These are phyloP conservation scores for Ptiloglossa arizonensis DNA, from an alignment of 1,140 invertebrate genomes.

Conservation along the genomic window DNA sequence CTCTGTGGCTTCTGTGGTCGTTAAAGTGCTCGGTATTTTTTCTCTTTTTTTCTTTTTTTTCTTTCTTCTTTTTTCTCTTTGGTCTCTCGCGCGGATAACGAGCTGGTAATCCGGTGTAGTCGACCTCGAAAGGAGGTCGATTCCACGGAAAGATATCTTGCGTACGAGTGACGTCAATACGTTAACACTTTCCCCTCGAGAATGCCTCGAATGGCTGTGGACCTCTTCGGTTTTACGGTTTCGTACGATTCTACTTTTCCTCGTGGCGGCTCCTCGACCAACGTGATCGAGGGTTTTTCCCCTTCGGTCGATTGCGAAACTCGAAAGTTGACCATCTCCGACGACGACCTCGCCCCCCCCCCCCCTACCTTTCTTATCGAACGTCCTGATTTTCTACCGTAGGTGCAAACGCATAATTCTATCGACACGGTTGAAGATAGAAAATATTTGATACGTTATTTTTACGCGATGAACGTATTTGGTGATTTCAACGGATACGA, in stretches of 20 bases:
- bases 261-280: background rate
- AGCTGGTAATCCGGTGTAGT: constrained; percentile 58
- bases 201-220: constrained; percentile 64
- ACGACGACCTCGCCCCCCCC: no score
- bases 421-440: no score
- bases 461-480: no score
- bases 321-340: no score
- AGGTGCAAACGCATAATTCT: no score
- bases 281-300: background rate
- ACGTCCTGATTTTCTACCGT: no score
- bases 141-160: constrained; percentile 69
- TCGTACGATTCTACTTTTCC: constrained; percentile 3
- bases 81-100: constrained; percentile 1
- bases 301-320: background rate
- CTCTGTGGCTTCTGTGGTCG: background rate
- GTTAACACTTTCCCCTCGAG: constrained; percentile 75
- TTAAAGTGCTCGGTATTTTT: background rate
- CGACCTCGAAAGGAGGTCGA: constrained; percentile 75
- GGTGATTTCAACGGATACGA: no score
- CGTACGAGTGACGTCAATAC: constrained; percentile 74
- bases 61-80: background rate
- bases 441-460: no score
- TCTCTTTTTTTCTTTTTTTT: no score
- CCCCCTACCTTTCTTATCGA: no score
- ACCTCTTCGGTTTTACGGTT: constrained; percentile 43